These are phyloP conservation scores for Megalurothrips usitatus DNA, from an alignment of 2,888 invertebrate species.

Conservation along the genomic window DNA sequence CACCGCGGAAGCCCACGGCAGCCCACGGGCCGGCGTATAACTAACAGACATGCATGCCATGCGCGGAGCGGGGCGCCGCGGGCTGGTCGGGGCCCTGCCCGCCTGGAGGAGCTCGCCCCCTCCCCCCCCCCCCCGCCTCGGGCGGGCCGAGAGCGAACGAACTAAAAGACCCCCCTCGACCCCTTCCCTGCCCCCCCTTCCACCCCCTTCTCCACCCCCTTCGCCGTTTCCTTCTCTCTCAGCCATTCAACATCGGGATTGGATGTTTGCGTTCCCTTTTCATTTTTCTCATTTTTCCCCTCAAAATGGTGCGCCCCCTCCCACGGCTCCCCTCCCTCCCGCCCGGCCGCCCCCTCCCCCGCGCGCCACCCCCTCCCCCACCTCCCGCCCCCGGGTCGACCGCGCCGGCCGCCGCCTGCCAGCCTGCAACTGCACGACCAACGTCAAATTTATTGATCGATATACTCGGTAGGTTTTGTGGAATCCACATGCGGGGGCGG, in stretches of 20 bases:
- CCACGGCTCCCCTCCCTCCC: neutral
- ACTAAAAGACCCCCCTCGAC: neutral
- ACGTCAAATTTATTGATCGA: constrained; percentile 26
- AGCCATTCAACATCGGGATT: constrained; percentile 26
- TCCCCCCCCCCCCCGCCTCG: neutral
- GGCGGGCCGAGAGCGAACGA: neutral
- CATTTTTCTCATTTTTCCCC: constrained; percentile 26
- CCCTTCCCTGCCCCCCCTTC: neutral
- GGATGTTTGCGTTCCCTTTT: constrained; percentile 26
- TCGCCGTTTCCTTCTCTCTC: constrained; percentile 14
- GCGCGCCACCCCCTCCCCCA: neutral
- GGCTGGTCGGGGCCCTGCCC: neutral
- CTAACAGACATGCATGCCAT: neutral
- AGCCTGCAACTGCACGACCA: constrained; percentile 25
- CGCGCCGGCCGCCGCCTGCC: constrained; percentile 19
- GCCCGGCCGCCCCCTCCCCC: neutral
- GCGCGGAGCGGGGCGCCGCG: neutral
- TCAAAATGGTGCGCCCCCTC: constrained; percentile 25
- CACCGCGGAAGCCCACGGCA: too few relatives aligned
- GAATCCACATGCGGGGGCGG: constrained; percentile 25
- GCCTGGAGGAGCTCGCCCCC: neutral
- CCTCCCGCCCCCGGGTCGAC: neutral
- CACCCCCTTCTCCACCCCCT: neutral
- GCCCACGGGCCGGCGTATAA: neutral
- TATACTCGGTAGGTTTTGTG: constrained; percentile 26